Conservation (phyloP, 2,888 invertebrate genomes). For the Papilio protenor region DNA sequence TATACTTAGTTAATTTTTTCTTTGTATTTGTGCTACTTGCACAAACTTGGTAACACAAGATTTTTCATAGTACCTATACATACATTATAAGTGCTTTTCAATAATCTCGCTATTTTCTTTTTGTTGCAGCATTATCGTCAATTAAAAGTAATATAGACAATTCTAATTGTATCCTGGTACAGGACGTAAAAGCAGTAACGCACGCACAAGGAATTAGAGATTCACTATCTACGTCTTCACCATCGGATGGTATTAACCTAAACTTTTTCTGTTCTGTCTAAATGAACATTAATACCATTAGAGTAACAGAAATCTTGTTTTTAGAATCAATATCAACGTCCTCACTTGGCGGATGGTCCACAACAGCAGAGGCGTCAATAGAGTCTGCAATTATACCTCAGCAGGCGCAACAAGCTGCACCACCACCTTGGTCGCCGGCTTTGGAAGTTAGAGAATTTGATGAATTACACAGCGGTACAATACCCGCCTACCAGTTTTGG, state of each 20-base stretch:
- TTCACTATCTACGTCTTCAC: slow-evolving; percentile 83
- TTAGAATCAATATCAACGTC: slow-evolving; percentile 87
- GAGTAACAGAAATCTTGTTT: slow-evolving; percentile 51
- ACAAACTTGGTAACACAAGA: background rate
- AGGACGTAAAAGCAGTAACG: slow-evolving; percentile 94
- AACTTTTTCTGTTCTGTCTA: background rate
- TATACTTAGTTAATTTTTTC: background rate
- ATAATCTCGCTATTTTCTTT: slow-evolving; percentile 47
- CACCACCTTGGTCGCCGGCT: slow-evolving; percentile 90
- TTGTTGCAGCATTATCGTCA: slow-evolving; percentile 93
- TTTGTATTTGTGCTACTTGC: background rate
- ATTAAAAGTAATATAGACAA: slow-evolving; percentile 95
- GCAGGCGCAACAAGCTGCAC: slow-evolving; percentile 89
- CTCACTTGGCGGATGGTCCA: slow-evolving; percentile 78
- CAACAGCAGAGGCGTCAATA: slow-evolving; percentile 82
- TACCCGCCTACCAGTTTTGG: slow-evolving; percentile 97
- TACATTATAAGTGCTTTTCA: background rate
- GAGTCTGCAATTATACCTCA: slow-evolving; percentile 85
- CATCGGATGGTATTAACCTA: slow-evolving; percentile 73
- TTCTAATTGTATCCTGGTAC: slow-evolving; percentile 94
- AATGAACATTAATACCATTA: slow-evolving; percentile 1
- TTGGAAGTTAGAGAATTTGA: slow-evolving; percentile 93
- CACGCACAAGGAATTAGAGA: slow-evolving; percentile 94
- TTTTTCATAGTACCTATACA: background rate
- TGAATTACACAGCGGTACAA: slow-evolving; percentile 92